Base-by-base conservation (phyloP, 2,888 invertebrate genomes). In the Emmelina monodactyla region DNA sequence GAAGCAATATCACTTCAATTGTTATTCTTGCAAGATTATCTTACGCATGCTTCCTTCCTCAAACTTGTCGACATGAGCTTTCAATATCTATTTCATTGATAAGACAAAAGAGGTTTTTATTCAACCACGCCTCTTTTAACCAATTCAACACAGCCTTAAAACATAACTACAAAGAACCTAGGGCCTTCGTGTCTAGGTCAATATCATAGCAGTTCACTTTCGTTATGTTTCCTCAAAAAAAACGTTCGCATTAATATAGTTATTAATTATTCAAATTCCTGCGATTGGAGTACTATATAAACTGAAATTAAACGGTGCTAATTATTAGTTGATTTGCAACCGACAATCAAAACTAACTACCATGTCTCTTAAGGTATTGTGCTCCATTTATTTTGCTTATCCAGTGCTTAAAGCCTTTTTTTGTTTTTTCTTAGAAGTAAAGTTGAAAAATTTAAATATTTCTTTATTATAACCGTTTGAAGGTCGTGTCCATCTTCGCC, bases 341-440 rank as follows among this genome's bases (percentile, higher is more conserved):
- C 52, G 50, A 49, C 53, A 54, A 50, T 48, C 51, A 46, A 35
- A 16, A 34, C 32, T 33, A 37, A 37, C 34, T 51, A 55, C 38
- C 53, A 65, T 64, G 59, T 60, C 62, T 58, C 53, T 62, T 51
- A 61, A 65, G 59, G 57, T 64, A 58, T n/a, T n/a, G n/a, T n/a
- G 11, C n/a, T 25, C 9, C 9, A 25, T 25, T 7, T 25, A 25
- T 7, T 25, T 25, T 4, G 9, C 9, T n/a, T 25, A 25, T 19
- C 19, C 9, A 3, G 9, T 7, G 25, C 11, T 11, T 25, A 10
- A 10, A 10, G 11, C 11, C n/a, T 10, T 3, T n/a, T 10, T 25
- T 25, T 25, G 9, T 25, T 3, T 25, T 25, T 25, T 9, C 4
- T 7, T 10, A 25, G 9, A n/a, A 11, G n/a, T 16, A 9, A 22